Conservation (phyloP, 1,140 invertebrate species). For the Cydia strobilella region DNA sequence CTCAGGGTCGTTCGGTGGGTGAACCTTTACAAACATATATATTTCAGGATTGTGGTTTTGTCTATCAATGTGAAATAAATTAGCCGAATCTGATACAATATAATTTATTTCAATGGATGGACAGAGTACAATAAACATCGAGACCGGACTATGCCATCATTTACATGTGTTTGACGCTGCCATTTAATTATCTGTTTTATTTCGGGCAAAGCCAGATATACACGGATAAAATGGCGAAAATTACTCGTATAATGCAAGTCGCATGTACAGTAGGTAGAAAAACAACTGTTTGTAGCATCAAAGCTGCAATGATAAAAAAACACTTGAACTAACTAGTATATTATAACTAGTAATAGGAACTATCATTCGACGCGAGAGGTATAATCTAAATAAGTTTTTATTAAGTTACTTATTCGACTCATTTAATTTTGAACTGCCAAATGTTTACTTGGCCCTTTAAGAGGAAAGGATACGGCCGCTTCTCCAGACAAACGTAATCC, state of each 20-base stretch:
- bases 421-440: too few species aligned
- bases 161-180: constrained; percentile 13
- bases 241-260: background rate
- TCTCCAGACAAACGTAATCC: too few species aligned
- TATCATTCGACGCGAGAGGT: too few species aligned
- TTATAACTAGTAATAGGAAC: too few species aligned
- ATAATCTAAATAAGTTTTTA: too few species aligned
- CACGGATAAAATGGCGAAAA: background rate
- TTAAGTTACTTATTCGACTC: too few species aligned
- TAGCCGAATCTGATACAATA: constrained; percentile 4
- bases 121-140: constrained; percentile 1
- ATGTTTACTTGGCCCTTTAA: too few species aligned
- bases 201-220: constrained; percentile 2
- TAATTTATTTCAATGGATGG: constrained; percentile 4
- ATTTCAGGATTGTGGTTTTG: constrained; percentile 11
- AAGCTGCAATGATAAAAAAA: too few species aligned
- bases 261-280: background rate
- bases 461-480: too few species aligned
- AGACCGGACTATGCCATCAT: background rate
- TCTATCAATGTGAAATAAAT: constrained; percentile 8
- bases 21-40: constrained; percentile 16
- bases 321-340: too few species aligned
- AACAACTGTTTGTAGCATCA: background rate
- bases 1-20: background rate
- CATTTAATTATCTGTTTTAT: constrained; percentile 10